Evolutionary conservation across 2,888 invertebrate species (phyloP).

Genomic region (Chrysotoxum bicinctum): DNA sequence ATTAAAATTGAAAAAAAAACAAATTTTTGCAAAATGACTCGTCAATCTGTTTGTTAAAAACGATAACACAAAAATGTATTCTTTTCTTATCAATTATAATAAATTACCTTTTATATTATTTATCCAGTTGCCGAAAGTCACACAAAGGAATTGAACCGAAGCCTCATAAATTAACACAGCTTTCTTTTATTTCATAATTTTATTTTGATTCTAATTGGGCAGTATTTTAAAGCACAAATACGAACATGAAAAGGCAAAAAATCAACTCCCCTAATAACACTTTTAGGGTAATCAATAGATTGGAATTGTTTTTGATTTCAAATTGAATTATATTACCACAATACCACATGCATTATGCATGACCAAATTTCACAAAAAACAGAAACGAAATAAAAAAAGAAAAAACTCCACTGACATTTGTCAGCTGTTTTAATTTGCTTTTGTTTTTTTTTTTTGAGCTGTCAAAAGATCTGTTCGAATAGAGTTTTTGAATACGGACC

Average conservation of each 20-base stretch:
- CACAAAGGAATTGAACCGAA: background rate
- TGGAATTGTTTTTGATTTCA: background rate
- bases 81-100: background rate
- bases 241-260: background rate
- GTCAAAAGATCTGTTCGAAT: background rate
- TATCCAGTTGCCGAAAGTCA: background rate
- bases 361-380: background rate
- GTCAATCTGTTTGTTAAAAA: background rate
- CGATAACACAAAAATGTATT: background rate
- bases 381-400: background rate
- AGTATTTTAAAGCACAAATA: background rate
- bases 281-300: background rate
- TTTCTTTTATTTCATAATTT: background rate
- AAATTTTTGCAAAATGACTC: background rate
- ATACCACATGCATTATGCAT: background rate
- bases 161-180: background rate
- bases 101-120: background rate
- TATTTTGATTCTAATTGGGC: background rate
- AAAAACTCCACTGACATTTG: background rate
- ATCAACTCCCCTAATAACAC: background rate
- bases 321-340: background rate
- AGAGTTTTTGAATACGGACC: background rate
- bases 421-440: background rate
- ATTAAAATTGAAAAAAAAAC: background rate
- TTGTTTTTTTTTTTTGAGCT: background rate